Evolutionary conservation across 2,113 vertebrate species (phyloP).

Genomic region (Pterocles burchelli): DNA sequence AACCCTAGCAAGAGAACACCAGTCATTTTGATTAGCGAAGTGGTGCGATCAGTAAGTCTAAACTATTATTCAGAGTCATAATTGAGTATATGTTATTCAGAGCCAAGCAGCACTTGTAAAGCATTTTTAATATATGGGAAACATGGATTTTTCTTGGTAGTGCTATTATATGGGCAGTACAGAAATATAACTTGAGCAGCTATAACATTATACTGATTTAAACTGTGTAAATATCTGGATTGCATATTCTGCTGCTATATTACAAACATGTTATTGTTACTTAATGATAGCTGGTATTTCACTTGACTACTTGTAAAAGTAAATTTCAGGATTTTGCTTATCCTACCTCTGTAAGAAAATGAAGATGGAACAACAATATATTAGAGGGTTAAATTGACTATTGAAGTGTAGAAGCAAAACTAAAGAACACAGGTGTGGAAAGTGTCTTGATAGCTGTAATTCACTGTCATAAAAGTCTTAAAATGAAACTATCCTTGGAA

Average conservation of each 20-base stretch:
- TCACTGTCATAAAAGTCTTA: background rate
- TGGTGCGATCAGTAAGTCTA: constrained; percentile 92
- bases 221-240: background rate
- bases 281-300: background rate
- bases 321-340: background rate
- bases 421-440: background rate
- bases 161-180: background rate
- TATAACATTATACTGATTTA: background rate
- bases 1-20: constrained; percentile 87
- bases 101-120: background rate
- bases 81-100: background rate
- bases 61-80: background rate
- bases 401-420: background rate
- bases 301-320: background rate
- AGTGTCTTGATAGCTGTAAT: background rate
- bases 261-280: background rate
- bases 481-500: background rate
- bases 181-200: background rate
- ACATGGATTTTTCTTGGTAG: background rate
- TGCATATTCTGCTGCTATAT: background rate
- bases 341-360: background rate
- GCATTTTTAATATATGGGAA: background rate
- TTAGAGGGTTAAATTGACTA: background rate
- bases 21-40: constrained; percentile 91
- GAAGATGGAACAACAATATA: background rate